Evolutionary conservation across 2,113 vertebrate genomes (phyloP).

Genomic region (Oryzias woworae): DNA sequence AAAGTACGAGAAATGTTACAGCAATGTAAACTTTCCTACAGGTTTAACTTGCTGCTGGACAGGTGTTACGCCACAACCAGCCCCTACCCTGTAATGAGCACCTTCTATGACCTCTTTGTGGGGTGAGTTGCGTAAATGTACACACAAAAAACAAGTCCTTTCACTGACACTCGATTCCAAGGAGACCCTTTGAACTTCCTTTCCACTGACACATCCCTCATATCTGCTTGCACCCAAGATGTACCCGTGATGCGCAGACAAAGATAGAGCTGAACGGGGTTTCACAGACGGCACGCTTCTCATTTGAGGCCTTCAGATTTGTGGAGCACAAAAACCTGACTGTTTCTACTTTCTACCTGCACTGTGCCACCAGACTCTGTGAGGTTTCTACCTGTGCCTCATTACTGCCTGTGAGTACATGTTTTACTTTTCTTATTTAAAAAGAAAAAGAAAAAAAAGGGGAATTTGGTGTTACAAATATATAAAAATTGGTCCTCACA

Average conservation of each 20-base stretch:
- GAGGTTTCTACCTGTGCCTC: slow-evolving; percentile 50
- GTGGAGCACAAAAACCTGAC: slow-evolving; percentile 65
- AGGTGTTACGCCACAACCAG: slow-evolving; percentile 72
- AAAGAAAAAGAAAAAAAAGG: too few species aligned
- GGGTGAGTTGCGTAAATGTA: slow-evolving; percentile 65
- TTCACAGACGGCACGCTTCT: slow-evolving; percentile 64
- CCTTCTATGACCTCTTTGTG: slow-evolving; percentile 75
- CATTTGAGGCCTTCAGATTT: slow-evolving; percentile 80
- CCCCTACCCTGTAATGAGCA: slow-evolving; percentile 25
- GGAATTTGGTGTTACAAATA: background rate
- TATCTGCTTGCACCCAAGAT: slow-evolving; percentile 15
- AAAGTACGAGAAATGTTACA: background rate
- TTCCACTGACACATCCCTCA: background rate
- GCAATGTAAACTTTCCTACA: slow-evolving; percentile 24
- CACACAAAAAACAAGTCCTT: background rate
- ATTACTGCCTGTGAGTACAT: slow-evolving; percentile 61
- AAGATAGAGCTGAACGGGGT: slow-evolving; percentile 57
- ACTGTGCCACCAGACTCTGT: slow-evolving; percentile 78
- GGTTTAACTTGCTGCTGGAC: slow-evolving; percentile 79
- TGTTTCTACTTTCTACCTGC: slow-evolving; percentile 77
- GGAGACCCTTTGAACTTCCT: background rate
- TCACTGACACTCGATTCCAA: background rate
- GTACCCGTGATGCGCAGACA: slow-evolving; percentile 65
- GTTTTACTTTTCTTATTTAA: fast-evolving
- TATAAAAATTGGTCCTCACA: background rate